Conservation (phyloP, 2,888 invertebrate species). For the Coleophora deauratella region DNA sequence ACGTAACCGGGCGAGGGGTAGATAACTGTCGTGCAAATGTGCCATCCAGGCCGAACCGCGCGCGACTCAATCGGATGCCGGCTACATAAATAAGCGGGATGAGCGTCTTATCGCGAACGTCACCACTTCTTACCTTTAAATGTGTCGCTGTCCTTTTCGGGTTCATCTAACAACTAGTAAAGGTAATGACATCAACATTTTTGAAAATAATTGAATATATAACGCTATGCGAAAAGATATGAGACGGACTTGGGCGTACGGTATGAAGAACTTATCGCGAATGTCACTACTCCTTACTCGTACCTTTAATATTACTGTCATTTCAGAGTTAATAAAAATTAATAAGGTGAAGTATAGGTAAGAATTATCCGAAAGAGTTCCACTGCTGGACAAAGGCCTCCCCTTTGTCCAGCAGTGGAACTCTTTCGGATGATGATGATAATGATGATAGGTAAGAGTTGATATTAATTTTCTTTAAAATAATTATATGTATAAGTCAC, state of each 20-base stretch:
- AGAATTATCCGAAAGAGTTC: too few species aligned
- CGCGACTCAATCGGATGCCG: slow-evolving; percentile 61
- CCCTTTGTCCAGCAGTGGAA: too few species aligned
- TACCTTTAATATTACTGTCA: not conserved
- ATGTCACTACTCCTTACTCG: not conserved
- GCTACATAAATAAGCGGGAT: slow-evolving; percentile 70
- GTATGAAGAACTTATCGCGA: not conserved
- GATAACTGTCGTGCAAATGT: slow-evolving; percentile 62
- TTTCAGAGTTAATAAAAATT: too few species aligned
- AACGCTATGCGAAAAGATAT: not conserved
- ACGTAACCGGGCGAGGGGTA: slow-evolving; percentile 57
- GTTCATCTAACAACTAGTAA: too few species aligned
- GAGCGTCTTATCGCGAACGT: slow-evolving; percentile 56
- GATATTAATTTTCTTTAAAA: too few species aligned
- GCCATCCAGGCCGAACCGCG: slow-evolving; percentile 37
- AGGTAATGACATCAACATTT: too few species aligned
- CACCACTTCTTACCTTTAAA: slow-evolving; percentile 44
- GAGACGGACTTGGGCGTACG: not conserved
- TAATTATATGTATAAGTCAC: too few species aligned
- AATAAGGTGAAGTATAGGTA: too few species aligned
- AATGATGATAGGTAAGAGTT: too few species aligned
- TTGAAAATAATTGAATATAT: not conserved
- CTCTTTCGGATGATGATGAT: too few species aligned
- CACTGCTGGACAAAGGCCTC: too few species aligned
- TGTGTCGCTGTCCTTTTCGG: not conserved